Percentiles rank a stretch among this genome's conserved stretches.
These are phyloP conservation scores for Rynchops niger DNA, from an alignment of 2,113 vertebrate genomes.

Conservation along the genomic window DNA sequence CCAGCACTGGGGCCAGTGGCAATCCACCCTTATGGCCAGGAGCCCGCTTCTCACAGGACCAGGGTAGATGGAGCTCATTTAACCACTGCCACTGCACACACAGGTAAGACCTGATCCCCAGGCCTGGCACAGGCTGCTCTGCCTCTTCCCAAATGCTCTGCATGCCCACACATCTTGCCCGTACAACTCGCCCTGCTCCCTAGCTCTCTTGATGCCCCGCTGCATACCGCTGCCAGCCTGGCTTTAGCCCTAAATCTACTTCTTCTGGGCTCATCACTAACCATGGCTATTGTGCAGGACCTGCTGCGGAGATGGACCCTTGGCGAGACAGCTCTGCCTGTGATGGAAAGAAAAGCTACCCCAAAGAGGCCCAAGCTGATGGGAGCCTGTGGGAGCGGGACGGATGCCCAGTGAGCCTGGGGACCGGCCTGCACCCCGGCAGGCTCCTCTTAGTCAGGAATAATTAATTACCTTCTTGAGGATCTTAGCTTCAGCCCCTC, in stretches of 20 bases:
- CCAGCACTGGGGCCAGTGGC: background rate
- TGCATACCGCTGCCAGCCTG: background rate
- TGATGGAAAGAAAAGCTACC: background rate
- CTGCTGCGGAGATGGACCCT: background rate
- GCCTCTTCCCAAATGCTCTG: background rate
- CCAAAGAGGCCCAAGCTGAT: background rate
- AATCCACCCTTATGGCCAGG: background rate
- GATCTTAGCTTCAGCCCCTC: slow-evolving; percentile 60
- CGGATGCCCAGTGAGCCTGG: background rate
- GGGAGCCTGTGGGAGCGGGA: background rate
- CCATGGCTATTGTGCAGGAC: background rate
- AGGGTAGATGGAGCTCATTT: background rate
- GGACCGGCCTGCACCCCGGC: background rate
- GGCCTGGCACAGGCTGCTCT: background rate
- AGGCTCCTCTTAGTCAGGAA: slow-evolving; percentile 46
- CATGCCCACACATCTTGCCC: background rate
- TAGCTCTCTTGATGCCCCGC: background rate
- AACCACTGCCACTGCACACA: background rate
- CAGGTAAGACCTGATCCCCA: background rate
- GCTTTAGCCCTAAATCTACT: background rate
- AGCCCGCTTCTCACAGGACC: background rate
- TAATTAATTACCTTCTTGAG: slow-evolving; percentile 69
- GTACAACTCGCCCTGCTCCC: background rate
- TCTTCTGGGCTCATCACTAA: background rate
- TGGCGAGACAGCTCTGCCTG: background rate